Conservation (phyloP, 2,888 invertebrate species). For the Drosophila fungiperda region DNA sequence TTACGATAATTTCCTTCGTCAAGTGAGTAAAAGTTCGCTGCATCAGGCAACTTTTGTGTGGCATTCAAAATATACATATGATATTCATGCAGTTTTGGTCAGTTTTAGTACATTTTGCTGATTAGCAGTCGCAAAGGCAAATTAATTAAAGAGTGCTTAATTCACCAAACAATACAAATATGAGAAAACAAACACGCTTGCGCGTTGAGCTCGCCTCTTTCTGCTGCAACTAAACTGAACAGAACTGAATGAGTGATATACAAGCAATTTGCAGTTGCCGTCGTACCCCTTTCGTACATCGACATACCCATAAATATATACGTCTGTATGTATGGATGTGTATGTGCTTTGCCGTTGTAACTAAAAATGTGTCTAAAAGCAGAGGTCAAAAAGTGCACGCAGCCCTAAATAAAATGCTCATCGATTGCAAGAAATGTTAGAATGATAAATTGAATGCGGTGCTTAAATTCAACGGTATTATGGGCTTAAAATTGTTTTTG, state of each 20-base stretch:
- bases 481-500: constrained; percentile 47
- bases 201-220: constrained; percentile 31
- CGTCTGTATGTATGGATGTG: neutral
- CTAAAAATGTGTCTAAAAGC: constrained; percentile 39
- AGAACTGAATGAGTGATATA: neutral
- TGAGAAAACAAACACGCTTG: constrained; percentile 49
- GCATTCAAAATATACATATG: constrained; percentile 23
- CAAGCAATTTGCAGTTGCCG: constrained; percentile 8
- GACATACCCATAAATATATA: constrained; percentile 1
- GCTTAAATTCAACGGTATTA: constrained; percentile 6
- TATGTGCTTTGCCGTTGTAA: constrained; percentile 26
- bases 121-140: constrained; percentile 41
- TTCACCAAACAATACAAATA: constrained; percentile 34
- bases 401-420: constrained; percentile 26
- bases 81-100: constrained; percentile 29
- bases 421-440: constrained; percentile 28
- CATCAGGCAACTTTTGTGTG: constrained; percentile 22
- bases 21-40: constrained; percentile 1
- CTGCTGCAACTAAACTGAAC: constrained; percentile 10
- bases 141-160: constrained; percentile 59
- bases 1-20: neutral
- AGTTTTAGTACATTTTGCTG: constrained; percentile 43
- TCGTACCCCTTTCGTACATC: constrained; percentile 39
- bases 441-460: constrained; percentile 19
- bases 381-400: constrained; percentile 74